Percentiles rank a stretch among this genome's conserved stretches.
Evolutionary conservation across 2,113 vertebrate species (phyloP).

Genomic region (Nasalis larvatus): DNA sequence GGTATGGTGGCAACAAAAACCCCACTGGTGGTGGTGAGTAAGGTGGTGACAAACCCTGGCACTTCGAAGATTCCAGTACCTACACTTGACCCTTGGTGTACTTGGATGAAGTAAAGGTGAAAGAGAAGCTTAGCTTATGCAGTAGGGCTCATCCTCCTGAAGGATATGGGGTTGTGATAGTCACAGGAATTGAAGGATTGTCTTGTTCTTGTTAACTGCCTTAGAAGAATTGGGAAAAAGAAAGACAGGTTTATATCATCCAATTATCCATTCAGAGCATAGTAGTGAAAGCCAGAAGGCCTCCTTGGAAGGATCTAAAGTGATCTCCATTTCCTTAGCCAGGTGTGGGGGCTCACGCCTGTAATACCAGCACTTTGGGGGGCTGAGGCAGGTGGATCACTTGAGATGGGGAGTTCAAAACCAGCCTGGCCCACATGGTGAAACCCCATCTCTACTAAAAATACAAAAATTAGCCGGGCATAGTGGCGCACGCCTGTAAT

Average conservation of each 20-base stretch:
- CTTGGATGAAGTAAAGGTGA: neutral
- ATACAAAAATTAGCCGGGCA: too few species aligned
- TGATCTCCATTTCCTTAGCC: neutral
- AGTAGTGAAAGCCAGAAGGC: neutral
- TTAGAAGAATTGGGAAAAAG: neutral
- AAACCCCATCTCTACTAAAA: too few species aligned
- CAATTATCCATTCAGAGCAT: neutral
- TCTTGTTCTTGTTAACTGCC: neutral
- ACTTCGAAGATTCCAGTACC: neutral
- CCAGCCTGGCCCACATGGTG: too few species aligned
- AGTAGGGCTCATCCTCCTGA: neutral
- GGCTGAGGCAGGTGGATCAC: too few species aligned
- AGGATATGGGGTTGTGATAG: neutral
- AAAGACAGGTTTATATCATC: neutral
- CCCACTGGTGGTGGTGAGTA: neutral
- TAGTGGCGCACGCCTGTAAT: too few species aligned
- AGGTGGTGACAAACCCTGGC: neutral
- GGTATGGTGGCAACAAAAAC: neutral
- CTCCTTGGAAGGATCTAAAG: neutral
- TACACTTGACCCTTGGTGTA: neutral
- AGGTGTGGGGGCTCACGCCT: accelerated
- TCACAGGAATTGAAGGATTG: neutral
- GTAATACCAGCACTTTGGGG: too few species aligned
- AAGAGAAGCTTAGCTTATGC: neutral
- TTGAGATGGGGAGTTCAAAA: accelerated